Conservation (phyloP, 2,888 invertebrate genomes). For the Lissonota sp. region DNA sequence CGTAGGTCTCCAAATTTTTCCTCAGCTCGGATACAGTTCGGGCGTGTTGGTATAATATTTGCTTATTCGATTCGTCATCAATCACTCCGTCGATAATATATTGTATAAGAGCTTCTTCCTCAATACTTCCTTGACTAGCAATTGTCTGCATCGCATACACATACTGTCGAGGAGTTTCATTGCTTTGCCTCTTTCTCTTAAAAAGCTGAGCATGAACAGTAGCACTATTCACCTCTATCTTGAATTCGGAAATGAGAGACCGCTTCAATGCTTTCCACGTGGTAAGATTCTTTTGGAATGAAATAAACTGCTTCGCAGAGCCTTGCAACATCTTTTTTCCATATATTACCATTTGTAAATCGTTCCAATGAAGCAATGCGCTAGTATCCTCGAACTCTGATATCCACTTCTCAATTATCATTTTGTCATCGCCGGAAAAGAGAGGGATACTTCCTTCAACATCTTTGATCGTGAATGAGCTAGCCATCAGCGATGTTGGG, state of each 20-base stretch:
- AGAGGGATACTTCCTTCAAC: constrained; percentile 12
- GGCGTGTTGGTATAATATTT: constrained; percentile 48
- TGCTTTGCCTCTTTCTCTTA: constrained; percentile 35
- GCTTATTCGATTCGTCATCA: constrained; percentile 55
- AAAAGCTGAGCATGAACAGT: constrained; percentile 53
- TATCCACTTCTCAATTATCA: constrained; percentile 52
- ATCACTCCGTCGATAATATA: constrained; percentile 57
- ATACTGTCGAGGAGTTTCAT: constrained; percentile 59
- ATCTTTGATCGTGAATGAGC: too few relatives aligned
- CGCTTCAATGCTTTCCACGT: constrained; percentile 58
- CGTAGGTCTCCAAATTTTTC: constrained; percentile 34
- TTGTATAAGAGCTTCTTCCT: constrained; percentile 49
- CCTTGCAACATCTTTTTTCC: constrained; percentile 62
- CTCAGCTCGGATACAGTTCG: constrained; percentile 37
- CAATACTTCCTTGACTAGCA: constrained; percentile 58
- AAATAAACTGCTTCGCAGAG: constrained; percentile 62
- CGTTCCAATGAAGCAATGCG: constrained; percentile 55
- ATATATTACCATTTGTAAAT: constrained; percentile 63
- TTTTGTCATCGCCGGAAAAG: constrained; percentile 55
- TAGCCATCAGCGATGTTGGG: too few relatives aligned
- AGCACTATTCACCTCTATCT: constrained; percentile 52
- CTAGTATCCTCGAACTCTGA: constrained; percentile 66
- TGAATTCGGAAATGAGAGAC: constrained; percentile 54
- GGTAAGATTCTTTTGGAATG: constrained; percentile 51
- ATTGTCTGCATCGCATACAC: constrained; percentile 60